Percentiles rank a stretch among this genome's conserved stretches.
These are phyloP conservation scores for Oreochromis grahami DNA, from an alignment of 2,797 vertebrate species.

Conservation along the genomic window DNA sequence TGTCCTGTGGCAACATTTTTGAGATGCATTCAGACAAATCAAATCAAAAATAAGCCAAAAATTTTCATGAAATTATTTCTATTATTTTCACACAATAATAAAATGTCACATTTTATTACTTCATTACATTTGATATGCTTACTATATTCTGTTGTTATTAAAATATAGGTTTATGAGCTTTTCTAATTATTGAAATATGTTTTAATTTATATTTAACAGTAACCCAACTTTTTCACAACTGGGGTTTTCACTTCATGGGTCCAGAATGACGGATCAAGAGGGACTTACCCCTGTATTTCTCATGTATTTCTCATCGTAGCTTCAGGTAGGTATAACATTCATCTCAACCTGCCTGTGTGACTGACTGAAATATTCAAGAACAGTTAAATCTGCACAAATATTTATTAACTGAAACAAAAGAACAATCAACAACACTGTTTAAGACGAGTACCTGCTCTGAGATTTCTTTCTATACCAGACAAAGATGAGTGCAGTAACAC, in stretches of 20 bases:
- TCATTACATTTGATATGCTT: not conserved
- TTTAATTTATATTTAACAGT: fast-evolving
- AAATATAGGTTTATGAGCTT: not conserved
- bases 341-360: not conserved
- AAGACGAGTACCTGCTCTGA: not conserved
- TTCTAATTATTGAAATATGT: not conserved
- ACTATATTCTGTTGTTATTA: not conserved
- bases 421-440: fast-evolving
- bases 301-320: not conserved
- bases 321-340: fast-evolving
- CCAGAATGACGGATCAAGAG: not conserved
- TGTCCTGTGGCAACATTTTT: not conserved
- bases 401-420: fast-evolving
- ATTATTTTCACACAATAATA: not conserved
- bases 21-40: fast-evolving
- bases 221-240: not conserved
- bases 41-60: not conserved
- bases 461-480: not conserved
- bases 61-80: not conserved
- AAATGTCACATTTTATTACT: fast-evolving
- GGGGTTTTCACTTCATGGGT: fast-evolving
- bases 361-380: not conserved
- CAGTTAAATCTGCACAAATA: not conserved
- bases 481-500: fast-evolving
- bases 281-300: not conserved